phyloP scores from a whole-genome alignment of 2,888 invertebrate genomes.

The Aplocera efformata region DNA sequence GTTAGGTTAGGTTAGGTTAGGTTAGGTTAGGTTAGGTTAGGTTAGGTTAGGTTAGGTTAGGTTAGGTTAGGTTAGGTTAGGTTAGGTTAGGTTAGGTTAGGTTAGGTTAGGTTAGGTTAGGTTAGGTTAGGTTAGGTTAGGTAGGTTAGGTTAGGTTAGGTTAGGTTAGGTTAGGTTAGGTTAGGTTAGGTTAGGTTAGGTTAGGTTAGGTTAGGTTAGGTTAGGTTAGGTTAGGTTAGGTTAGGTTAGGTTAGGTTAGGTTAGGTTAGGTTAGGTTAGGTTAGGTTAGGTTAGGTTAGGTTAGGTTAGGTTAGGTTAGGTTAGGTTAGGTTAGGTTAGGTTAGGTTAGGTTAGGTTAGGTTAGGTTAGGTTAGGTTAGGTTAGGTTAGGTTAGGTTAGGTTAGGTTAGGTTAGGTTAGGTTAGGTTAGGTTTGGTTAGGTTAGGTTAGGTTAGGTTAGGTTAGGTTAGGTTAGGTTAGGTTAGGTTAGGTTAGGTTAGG shows the following conservation, averaged over 20 bases:
- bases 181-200: conserved; percentile 27
- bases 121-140: conserved; percentile 25
- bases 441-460: conserved; percentile 20
- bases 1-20: conserved; percentile 32
- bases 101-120: conserved; percentile 33
- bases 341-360: conserved; percentile 27
- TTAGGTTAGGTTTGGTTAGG: conserved; percentile 19
- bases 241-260: conserved; percentile 28
- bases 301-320: conserved; percentile 25
- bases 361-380: conserved; percentile 26
- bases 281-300: conserved; percentile 22
- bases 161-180: conserved; percentile 26
- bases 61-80: conserved; percentile 28
- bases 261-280: conserved; percentile 24
- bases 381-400: conserved; percentile 26
- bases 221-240: conserved; percentile 28
- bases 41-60: conserved; percentile 28
- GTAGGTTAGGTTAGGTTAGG: too few relatives aligned
- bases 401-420: conserved; percentile 21
- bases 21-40: conserved; percentile 30
- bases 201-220: conserved; percentile 28
- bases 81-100: conserved; percentile 32
- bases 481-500: conserved; percentile 18
- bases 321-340: conserved; percentile 26
- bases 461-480: conserved; percentile 22